phyloP scores from a whole-genome alignment of 2,888 invertebrate species.

The Dasypolia templi region DNA sequence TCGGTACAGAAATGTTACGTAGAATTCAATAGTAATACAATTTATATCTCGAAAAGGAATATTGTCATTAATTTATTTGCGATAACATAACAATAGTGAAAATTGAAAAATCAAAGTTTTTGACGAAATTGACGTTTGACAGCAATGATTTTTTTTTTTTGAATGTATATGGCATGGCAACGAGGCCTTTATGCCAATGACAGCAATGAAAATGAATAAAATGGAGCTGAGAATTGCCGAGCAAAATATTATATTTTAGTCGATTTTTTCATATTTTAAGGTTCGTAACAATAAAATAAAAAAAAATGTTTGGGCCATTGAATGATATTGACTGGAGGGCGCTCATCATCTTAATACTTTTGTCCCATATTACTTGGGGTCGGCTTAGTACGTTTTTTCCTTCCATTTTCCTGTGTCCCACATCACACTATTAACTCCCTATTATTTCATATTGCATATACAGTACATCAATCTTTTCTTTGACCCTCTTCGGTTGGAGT shows the following conservation, averaged over 20 bases:
- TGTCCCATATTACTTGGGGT: not conserved
- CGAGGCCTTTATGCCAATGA: too few relatives aligned
- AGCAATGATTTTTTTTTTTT: not conserved
- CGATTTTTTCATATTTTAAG: not conserved
- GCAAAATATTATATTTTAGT: not conserved
- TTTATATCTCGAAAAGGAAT: conserved; percentile 40
- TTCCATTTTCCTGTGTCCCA: not conserved
- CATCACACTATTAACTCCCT: too few relatives aligned
- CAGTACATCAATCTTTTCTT: not conserved
- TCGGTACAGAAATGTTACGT: conserved; percentile 14
- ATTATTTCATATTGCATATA: not conserved
- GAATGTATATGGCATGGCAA: too few relatives aligned
- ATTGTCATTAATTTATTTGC: conserved; percentile 52
- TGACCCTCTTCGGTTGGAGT: too few relatives aligned
- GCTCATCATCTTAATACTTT: not conserved
- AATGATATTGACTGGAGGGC: not conserved
- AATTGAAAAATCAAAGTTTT: conserved; percentile 56
- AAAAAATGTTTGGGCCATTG: not conserved
- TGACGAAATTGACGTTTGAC: conserved; percentile 36
- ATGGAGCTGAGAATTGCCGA: not conserved
- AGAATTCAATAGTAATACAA: conserved; percentile 37
- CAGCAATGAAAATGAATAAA: conserved; percentile 5
- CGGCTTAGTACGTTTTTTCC: not conserved
- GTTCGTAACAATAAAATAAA: too few relatives aligned
- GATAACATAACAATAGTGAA: conserved; percentile 56